Evolutionary conservation across 1,140 invertebrate species (phyloP).

Genomic region (Sarcophaga peregrina): DNA sequence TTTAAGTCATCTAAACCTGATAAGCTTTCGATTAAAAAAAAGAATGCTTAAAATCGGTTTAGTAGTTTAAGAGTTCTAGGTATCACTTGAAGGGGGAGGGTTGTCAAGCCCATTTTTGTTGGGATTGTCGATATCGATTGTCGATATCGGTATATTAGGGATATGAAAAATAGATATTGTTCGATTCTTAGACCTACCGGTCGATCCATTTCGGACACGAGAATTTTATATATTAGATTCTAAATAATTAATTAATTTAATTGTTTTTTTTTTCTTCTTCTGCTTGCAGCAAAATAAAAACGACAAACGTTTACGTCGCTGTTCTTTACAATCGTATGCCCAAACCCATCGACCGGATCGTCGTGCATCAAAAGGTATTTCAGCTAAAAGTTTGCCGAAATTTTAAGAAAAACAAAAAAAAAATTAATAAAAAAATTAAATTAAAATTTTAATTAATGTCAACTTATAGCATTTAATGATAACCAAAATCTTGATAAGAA

Average conservation of each 20-base stretch:
- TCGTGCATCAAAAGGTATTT: constrained; percentile 64
- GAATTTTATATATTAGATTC: no score
- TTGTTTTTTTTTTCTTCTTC: not conserved
- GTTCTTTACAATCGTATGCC: constrained; percentile 61
- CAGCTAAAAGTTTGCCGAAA: constrained; percentile 63
- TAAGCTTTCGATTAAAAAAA: no score
- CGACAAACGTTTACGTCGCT: constrained; percentile 59
- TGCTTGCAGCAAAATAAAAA: constrained; percentile 57
- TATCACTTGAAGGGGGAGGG: no score
- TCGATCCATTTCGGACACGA: no score
- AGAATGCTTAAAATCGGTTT: no score
- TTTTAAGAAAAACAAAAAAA: constrained; percentile 50
- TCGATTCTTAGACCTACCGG: no score
- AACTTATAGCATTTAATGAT: constrained; percentile 34
- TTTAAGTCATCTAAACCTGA: no score
- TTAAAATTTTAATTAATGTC: not conserved
- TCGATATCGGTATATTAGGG: no score
- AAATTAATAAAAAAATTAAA: not conserved
- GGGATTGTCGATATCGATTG: no score
- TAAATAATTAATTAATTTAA: not conserved
- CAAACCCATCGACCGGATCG: constrained; percentile 59
- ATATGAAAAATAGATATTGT: no score
- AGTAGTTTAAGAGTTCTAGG: no score
- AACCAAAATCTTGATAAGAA: not conserved
- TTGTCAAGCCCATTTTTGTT: no score